phyloP scores from a whole-genome alignment of 1,140 invertebrate genomes.

The Harlomillsia oculata region DNA sequence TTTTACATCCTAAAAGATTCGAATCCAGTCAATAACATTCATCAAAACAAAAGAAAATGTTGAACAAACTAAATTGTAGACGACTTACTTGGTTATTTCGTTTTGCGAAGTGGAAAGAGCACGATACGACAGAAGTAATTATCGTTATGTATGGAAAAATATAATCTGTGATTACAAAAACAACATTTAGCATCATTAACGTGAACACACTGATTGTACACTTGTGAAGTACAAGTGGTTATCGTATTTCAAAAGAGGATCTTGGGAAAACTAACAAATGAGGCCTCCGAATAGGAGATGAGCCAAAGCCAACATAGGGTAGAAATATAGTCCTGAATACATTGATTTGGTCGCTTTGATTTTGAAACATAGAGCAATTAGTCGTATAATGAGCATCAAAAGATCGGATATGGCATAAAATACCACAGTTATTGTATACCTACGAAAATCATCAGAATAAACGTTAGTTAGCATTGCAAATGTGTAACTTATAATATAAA shows the following conservation, averaged over 20 bases:
- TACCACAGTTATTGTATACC: conserved; percentile 87
- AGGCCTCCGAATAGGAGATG: conserved; percentile 85
- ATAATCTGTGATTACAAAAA: conserved; percentile 91
- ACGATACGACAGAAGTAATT: conserved; percentile 82
- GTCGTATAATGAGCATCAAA: conserved; percentile 67
- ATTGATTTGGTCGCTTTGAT: conserved; percentile 63
- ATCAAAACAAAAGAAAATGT: not conserved
- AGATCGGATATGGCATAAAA: conserved; percentile 77
- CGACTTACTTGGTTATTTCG: conserved; percentile 64
- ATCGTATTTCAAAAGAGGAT: not conserved
- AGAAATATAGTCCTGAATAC: conserved; percentile 89
- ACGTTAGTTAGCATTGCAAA: not conserved
- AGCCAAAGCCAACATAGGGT: conserved; percentile 74
- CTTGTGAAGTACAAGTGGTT: no score
- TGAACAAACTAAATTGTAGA: not conserved
- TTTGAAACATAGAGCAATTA: conserved; percentile 55
- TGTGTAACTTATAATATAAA: not conserved
- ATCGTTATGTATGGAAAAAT: conserved; percentile 91
- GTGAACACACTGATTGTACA: no score
- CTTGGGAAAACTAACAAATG: conserved; percentile 60
- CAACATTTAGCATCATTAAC: no score
- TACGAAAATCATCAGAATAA: conserved; percentile 43
- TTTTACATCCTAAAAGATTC: no score
- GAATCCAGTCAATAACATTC: no score
- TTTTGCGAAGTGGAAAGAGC: conserved; percentile 81